These are phyloP conservation scores for Sparus aurata DNA, from an alignment of 2,797 vertebrate species.

Conservation along the genomic window DNA sequence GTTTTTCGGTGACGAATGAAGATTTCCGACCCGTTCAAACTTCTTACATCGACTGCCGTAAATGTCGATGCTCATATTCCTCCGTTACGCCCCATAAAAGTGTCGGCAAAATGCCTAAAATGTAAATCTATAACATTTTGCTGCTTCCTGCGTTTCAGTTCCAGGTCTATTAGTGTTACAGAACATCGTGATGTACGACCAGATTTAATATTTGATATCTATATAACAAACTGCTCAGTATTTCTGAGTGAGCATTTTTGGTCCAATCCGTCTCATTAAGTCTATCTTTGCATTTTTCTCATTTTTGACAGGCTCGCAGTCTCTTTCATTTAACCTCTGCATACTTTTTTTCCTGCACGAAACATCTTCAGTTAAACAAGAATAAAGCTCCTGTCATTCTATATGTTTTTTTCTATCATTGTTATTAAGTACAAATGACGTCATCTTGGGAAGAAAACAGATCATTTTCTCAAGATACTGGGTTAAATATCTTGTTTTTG, in stretches of 20 bases:
- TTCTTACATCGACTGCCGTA: not conserved
- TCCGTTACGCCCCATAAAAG: conserved; percentile 5
- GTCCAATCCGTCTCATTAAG: not conserved
- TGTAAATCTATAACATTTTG: conserved; percentile 26
- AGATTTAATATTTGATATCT: conserved; percentile 15
- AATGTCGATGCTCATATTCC: conserved; percentile 7
- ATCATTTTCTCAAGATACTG: not conserved
- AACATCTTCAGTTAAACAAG: not conserved
- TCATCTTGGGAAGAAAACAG: not conserved
- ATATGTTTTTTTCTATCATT: not conserved
- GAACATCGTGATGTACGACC: conserved; percentile 8
- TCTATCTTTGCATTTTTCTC: not conserved
- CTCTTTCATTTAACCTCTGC: conserved; percentile 6
- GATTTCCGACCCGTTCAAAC: not conserved
- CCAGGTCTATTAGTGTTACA: not conserved
- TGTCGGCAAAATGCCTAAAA: conserved; percentile 43
- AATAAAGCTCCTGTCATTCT: not conserved
- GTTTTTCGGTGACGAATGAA: not conserved
- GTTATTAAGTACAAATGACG: not conserved
- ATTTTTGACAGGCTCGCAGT: not conserved
- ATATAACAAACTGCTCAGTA: conserved; percentile 4
- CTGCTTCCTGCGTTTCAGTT: not conserved
- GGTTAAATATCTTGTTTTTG: not conserved
- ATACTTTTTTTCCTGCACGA: not conserved
- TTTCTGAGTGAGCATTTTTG: not conserved